A percentile compares a stretch with the other conserved stretches of the same genome.
Evolutionary conservation across 2,113 vertebrate genomes (phyloP).

Genomic region (Marmota monax): DNA sequence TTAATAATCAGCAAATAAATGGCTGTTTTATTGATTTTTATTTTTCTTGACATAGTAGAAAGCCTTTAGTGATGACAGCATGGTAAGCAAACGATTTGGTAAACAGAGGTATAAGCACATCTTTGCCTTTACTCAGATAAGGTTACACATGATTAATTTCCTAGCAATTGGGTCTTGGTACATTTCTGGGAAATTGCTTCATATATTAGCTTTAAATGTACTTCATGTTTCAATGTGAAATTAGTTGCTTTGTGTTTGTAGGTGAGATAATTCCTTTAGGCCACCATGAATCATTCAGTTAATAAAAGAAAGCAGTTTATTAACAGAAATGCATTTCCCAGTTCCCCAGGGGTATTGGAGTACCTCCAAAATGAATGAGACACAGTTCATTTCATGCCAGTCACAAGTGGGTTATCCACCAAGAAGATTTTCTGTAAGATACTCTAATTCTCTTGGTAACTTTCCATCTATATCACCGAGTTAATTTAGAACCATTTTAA

Average conservation of each 20-base stretch:
- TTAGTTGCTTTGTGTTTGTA: constrained; percentile 60
- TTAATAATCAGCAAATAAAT: neutral
- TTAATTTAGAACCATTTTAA: neutral
- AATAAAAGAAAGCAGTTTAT: constrained; percentile 54
- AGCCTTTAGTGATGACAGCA: constrained; percentile 14
- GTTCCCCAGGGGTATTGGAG: constrained; percentile 10
- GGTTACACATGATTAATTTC: constrained; percentile 35
- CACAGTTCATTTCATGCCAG: neutral
- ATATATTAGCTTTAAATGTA: constrained; percentile 24
- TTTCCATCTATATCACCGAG: neutral
- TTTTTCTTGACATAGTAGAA: constrained; percentile 33
- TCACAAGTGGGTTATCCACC: neutral
- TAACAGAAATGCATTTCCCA: constrained; percentile 8
- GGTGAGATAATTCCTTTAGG: constrained; percentile 52
- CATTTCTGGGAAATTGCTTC: constrained; percentile 58
- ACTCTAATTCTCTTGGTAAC: neutral
- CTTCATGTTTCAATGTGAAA: constrained; percentile 52
- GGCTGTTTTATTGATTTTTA: neutral
- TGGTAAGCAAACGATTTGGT: constrained; percentile 46
- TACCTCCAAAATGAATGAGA: constrained; percentile 58
- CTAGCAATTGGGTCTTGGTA: constrained; percentile 18
- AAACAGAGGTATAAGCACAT: constrained; percentile 12
- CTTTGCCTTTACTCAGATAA: neutral
- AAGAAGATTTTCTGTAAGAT: constrained; percentile 24
- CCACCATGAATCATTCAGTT: constrained; percentile 51